Percentiles rank a stretch among this genome's conserved stretches.
Evolutionary conservation across 2,797 vertebrate genomes (phyloP).

Genomic region (Pelobates cultripes): DNA sequence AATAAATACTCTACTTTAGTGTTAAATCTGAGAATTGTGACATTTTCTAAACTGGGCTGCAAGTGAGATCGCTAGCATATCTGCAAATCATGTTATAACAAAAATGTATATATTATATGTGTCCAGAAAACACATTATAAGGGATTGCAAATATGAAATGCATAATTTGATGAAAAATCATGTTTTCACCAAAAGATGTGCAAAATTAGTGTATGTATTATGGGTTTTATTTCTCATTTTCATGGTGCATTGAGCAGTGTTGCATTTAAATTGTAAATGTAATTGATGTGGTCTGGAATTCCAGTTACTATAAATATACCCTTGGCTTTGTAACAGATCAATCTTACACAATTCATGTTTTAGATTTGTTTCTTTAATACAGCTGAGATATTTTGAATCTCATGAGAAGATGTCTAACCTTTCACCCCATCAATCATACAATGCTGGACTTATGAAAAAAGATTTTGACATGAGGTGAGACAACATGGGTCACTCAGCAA

Average conservation of each 20-base stretch:
- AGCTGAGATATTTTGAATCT: slow-evolving; percentile 75
- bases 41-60: too few species aligned
- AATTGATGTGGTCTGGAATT: slow-evolving; percentile 37
- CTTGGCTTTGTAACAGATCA: slow-evolving; percentile 49
- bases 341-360: slow-evolving; percentile 59
- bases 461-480: slow-evolving; percentile 71
- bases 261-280: slow-evolving; percentile 53
- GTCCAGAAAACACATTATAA: too few species aligned
- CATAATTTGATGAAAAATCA: too few species aligned
- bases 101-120: too few species aligned
- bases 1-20: too few species aligned
- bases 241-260: slow-evolving; percentile 45
- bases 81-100: too few species aligned
- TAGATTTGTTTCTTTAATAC: slow-evolving; percentile 66
- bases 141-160: too few species aligned
- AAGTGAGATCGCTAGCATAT: too few species aligned
- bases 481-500: slow-evolving; percentile 49
- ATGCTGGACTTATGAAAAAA: slow-evolving; percentile 80
- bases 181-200: too few species aligned
- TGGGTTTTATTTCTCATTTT: slow-evolving; percentile 33
- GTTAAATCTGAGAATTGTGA: too few species aligned
- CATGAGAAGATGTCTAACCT: slow-evolving; percentile 76
- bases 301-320: slow-evolving; percentile 39
- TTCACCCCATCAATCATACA: slow-evolving; percentile 82
- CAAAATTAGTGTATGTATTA: too few species aligned